A percentile compares a stretch with the other conserved stretches of the same genome.
Conservation (phyloP, 2,797 vertebrate genomes). For the Melopsittacus undulatus region DNA sequence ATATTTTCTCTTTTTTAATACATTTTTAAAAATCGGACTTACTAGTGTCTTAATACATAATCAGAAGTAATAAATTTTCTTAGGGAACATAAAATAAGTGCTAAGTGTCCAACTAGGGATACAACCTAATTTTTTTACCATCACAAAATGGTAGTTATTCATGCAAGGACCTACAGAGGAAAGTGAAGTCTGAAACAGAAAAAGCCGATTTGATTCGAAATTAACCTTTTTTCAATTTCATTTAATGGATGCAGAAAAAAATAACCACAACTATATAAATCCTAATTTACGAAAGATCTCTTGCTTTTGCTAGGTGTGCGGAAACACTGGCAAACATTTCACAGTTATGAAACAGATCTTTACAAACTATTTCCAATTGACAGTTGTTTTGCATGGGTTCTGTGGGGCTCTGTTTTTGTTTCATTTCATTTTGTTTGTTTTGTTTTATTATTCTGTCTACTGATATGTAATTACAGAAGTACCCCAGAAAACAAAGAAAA, state of each 20-base stretch:
- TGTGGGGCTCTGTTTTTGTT: neutral
- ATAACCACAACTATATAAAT: neutral
- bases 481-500: neutral
- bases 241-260: rapidly evolving
- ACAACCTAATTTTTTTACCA: neutral
- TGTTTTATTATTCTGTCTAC: neutral
- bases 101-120: neutral
- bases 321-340: neutral
- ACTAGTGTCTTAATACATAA: neutral
- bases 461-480: neutral
- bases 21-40: neutral
- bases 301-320: neutral
- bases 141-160: neutral
- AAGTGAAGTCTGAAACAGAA: neutral
- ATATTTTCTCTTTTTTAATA: neutral
- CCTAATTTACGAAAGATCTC: neutral
- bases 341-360: neutral
- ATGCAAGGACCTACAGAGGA: neutral
- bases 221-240: neutral
- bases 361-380: neutral
- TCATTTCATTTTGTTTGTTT: neutral
- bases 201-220: neutral
- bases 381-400: rapidly evolving
- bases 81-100: neutral
- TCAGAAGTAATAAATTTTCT: neutral